phyloP scores from a whole-genome alignment of 2,888 invertebrate genomes.

The Bedellia somnulentella region DNA sequence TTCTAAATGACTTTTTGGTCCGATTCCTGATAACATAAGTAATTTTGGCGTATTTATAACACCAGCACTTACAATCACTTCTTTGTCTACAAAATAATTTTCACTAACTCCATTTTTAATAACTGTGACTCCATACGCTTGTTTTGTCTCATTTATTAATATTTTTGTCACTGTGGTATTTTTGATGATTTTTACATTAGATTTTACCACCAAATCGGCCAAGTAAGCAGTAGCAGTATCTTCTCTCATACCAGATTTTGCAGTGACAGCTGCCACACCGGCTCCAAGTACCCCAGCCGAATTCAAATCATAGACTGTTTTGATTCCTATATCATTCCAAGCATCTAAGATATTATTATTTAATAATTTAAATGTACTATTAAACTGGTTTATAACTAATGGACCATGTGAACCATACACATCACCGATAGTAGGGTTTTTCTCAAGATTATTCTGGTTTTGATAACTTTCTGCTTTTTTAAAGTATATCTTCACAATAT shows the following conservation, averaged over 20 bases:
- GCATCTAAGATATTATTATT: slow-evolving; percentile 24
- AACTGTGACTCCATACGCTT: slow-evolving; percentile 32
- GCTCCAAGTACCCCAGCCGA: slow-evolving; percentile 42
- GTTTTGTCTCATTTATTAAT: slow-evolving; percentile 39
- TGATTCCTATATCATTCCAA: slow-evolving; percentile 42
- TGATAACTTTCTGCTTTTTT: slow-evolving; percentile 51
- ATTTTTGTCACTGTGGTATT: slow-evolving; percentile 48
- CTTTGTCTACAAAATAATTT: slow-evolving; percentile 23
- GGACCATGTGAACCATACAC: slow-evolving; percentile 43
- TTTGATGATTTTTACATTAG: slow-evolving; percentile 36
- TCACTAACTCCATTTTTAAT: slow-evolving; percentile 19
- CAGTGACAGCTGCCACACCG: slow-evolving; percentile 39
- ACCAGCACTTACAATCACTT: slow-evolving; percentile 51
- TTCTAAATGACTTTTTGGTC: slow-evolving; percentile 30
- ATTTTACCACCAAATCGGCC: slow-evolving; percentile 16
- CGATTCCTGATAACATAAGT: slow-evolving; percentile 54
- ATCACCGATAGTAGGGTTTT: slow-evolving; percentile 14
- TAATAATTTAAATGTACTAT: slow-evolving; percentile 28
- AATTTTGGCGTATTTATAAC: slow-evolving; percentile 49
- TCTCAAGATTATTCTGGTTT: slow-evolving; percentile 15
- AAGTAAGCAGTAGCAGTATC: slow-evolving; percentile 53
- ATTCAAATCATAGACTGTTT: slow-evolving; percentile 32
- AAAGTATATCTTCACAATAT: slow-evolving; percentile 44
- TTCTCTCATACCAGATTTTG: slow-evolving; percentile 40
- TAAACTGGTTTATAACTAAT: slow-evolving; percentile 38